Conservation (phyloP, 2,888 invertebrate genomes). For the Cylloceria caligata region DNA sequence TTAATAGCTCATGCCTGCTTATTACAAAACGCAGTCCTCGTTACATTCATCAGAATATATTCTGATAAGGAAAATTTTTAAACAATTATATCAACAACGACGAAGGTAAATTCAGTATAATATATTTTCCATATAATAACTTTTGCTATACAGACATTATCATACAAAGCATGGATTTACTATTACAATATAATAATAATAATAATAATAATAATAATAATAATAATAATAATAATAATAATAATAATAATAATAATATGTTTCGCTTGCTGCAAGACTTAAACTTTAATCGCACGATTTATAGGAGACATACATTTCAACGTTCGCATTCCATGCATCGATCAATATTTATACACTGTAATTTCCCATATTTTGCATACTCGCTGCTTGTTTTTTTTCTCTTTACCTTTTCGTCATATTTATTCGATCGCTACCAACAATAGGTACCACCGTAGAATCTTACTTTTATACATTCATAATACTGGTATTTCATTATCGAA, state of each 20-base stretch:
- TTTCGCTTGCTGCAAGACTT: slow-evolving; percentile 78
- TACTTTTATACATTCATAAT: slow-evolving; percentile 84
- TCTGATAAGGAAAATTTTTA: slow-evolving; percentile 20
- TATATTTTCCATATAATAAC: slow-evolving; percentile 85
- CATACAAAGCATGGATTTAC: slow-evolving; percentile 84
- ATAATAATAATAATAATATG: slow-evolving; percentile 64
- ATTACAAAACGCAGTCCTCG: slow-evolving; percentile 46
- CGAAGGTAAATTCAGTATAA: slow-evolving; percentile 83
- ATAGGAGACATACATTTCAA: slow-evolving; percentile 61
- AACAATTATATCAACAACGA: slow-evolving; percentile 28
- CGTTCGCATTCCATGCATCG: slow-evolving; percentile 69
- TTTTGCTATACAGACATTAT: slow-evolving; percentile 85
- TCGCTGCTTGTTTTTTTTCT: slow-evolving; percentile 49
- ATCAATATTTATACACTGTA: slow-evolving; percentile 59
- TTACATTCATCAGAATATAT: slow-evolving; percentile 57
- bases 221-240: slow-evolving; percentile 58
- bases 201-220: too few relatives aligned
- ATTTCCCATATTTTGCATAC: slow-evolving; percentile 43
- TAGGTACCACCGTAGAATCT: slow-evolving; percentile 65
- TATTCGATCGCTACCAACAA: slow-evolving; percentile 52
- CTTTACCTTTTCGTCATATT: slow-evolving; percentile 50
- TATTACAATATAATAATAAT: slow-evolving; percentile 68
- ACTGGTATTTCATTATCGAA: slow-evolving; percentile 82
- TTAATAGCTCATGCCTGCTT: slow-evolving; percentile 57
- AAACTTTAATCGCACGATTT: slow-evolving; percentile 73